Evolutionary conservation across 2,888 invertebrate species (phyloP).

Genomic region (Limenitis camilla): DNA sequence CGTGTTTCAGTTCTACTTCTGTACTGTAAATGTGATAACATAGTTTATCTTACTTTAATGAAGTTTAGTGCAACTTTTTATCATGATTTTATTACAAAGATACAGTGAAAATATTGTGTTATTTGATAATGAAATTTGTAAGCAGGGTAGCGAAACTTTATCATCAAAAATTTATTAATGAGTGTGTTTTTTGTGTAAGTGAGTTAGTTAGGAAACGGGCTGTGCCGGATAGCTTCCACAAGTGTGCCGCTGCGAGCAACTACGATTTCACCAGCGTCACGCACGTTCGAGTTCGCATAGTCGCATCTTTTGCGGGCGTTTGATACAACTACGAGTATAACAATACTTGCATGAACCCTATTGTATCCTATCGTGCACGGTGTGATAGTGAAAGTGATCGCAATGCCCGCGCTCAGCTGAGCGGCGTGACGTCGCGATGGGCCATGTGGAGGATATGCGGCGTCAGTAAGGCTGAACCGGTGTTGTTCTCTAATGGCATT

Average conservation of each 20-base stretch:
- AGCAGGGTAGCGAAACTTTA: neutral
- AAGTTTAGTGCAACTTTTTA: no score
- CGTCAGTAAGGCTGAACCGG: constrained; percentile 66
- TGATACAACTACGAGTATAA: constrained; percentile 52
- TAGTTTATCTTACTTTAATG: no score
- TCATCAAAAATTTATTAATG: neutral
- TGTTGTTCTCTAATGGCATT: constrained; percentile 49
- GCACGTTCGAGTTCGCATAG: constrained; percentile 55
- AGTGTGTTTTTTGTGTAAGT: neutral
- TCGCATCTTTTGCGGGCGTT: constrained; percentile 43
- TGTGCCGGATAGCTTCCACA: constrained; percentile 51
- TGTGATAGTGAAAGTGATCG: constrained; percentile 60
- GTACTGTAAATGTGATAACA: no score
- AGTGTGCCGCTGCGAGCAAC: constrained; percentile 46
- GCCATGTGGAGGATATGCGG: constrained; percentile 72
- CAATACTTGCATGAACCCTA: constrained; percentile 46
- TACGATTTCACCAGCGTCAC: constrained; percentile 67
- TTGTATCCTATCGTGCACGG: constrained; percentile 18
- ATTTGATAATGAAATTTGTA: neutral
- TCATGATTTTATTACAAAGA: no score
- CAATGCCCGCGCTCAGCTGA: constrained; percentile 58
- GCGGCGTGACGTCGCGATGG: constrained; percentile 56
- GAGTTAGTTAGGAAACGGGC: constrained; percentile 27
- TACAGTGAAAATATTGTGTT: no score
- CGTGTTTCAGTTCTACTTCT: no score